These are phyloP conservation scores for Mus caroli DNA, from an alignment of 2,797 vertebrate genomes.

Conservation along the genomic window DNA sequence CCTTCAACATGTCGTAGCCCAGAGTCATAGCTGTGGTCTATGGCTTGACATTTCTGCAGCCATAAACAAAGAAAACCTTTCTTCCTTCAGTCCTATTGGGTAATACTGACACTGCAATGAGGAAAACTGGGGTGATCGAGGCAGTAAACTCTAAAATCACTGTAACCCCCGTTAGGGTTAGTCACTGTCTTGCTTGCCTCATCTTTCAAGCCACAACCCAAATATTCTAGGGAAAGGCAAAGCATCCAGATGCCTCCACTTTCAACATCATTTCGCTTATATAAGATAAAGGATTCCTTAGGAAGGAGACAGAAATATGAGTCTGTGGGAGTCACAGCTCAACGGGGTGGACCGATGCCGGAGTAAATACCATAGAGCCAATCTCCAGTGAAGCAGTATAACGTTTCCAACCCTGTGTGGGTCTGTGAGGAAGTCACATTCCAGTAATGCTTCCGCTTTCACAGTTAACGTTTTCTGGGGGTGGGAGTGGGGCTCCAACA, in stretches of 20 bases:
- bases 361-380: background rate
- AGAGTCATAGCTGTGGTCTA: background rate
- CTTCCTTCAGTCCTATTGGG: background rate
- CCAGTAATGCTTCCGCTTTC: conserved; percentile 15
- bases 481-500: background rate
- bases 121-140: background rate
- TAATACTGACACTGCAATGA: background rate
- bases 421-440: background rate
- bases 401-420: background rate
- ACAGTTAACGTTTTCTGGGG: background rate
- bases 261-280: background rate
- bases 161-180: background rate
- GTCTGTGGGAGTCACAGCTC: background rate
- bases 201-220: too few species aligned
- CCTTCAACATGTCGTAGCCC: background rate
- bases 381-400: background rate
- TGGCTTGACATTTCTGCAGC: background rate
- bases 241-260: background rate
- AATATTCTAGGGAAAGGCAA: background rate
- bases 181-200: background rate
- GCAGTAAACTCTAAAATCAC: background rate
- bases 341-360: background rate
- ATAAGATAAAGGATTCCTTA: background rate
- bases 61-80: background rate
- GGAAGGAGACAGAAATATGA: background rate